Base-by-base conservation (phyloP, 2,797 vertebrate genomes). In the Neopelma chrysocephalum region DNA sequence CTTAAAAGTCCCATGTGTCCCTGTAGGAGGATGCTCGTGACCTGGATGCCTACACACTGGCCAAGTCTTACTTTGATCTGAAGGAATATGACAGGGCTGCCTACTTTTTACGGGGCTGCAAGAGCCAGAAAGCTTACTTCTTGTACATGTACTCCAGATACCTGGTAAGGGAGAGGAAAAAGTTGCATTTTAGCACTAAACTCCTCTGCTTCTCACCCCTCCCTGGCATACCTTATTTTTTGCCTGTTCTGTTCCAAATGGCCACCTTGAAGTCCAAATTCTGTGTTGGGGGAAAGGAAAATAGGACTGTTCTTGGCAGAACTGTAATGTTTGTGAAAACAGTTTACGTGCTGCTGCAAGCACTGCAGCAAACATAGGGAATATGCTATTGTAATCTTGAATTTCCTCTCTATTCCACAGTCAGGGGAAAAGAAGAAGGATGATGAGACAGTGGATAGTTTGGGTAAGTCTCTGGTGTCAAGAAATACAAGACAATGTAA, bases 371-470 rank as follows among this genome's bases (percentile, higher is more conserved):
- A 84, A 50, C 6, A 2, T 20, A 64, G 64, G 32, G 23, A 45
- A 13, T 80, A 38, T 6, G 12, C 16, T 82, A 1, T 34, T 84
- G 34, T 54, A 62, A 86, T 32, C 54, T 73, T 76, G 26, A 3
- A 45, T 93, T 86, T 82, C 14, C 45, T 91, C 75, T 89, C 15
- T 89, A 94, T 93, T 60, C 93, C 92, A 78, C 87, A 99, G 99
- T 99, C 99, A 15, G 99, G 99, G 29, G 99, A 99, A 96, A 99
- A 99, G 97, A 99, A 99, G 98, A 99, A 99, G 77, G 99, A 99
- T 40, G 99, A 99, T 75, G 99, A 99, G 97, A 99, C 99, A 9
- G 99, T 99, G 43, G 99, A 99, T 98, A 99, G 99, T 94, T 97
- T 99, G 82, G 99, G 99, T 99, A 97, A 98, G 99, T 66, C 53